Conservation (phyloP, 1,140 invertebrate genomes). For the Caenorhabditis elegans region DNA sequence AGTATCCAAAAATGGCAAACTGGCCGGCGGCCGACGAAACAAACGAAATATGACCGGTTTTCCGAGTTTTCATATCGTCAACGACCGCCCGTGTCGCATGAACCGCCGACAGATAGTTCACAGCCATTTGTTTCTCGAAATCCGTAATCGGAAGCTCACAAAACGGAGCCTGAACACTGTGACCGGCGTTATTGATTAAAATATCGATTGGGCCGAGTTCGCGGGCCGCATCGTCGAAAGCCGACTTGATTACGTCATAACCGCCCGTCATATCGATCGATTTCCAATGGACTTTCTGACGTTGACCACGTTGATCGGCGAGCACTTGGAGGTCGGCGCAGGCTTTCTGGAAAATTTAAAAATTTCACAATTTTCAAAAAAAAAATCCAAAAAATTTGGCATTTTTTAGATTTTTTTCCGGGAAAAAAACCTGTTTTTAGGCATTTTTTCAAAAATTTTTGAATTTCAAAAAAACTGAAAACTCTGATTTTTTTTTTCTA, state of each 20-base stretch:
- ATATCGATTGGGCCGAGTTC: conserved; percentile 79
- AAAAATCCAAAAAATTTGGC: background rate
- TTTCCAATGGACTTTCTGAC: conserved; percentile 49
- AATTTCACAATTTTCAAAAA: too few relatives aligned
- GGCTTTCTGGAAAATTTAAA: conserved; percentile 10
- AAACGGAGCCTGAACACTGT: conserved; percentile 70
- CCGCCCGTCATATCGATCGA: conserved; percentile 43
- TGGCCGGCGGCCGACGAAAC: conserved; percentile 83
- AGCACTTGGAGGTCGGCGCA: conserved; percentile 40
- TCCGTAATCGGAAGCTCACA: conserved; percentile 76
- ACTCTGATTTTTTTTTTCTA: too few relatives aligned
- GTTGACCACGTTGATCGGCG: conserved; percentile 34
- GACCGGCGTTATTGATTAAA: conserved; percentile 86
- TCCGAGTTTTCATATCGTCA: conserved; percentile 52
- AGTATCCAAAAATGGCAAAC: conserved; percentile 84
- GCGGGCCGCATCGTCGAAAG: conserved; percentile 71
- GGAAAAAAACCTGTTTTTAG: too few relatives aligned
- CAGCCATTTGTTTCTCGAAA: conserved; percentile 70
- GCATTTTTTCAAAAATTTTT: too few relatives aligned
- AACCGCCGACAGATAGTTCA: conserved; percentile 71
- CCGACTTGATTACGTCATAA: conserved; percentile 46
- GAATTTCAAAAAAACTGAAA: too few relatives aligned
- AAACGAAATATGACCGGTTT: conserved; percentile 75
- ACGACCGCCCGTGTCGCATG: conserved; percentile 70
- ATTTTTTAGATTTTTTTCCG: background rate